Evolutionary conservation across 2,888 invertebrate genomes (phyloP).

Genomic region (Oscheius sp.): DNA sequence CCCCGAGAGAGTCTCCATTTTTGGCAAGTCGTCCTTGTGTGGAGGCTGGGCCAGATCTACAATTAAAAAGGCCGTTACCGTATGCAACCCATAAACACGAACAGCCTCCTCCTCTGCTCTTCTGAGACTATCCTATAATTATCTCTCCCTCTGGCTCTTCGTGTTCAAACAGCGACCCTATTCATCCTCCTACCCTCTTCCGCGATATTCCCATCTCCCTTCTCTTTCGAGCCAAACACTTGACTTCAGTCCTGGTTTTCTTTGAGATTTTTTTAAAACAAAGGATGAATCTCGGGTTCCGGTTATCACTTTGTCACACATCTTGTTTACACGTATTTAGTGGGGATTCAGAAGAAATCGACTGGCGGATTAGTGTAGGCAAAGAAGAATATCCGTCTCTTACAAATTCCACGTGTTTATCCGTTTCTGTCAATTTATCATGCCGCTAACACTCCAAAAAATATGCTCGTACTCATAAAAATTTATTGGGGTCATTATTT

Average conservation of each 20-base stretch:
- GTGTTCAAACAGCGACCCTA: not conserved
- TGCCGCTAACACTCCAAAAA: no score
- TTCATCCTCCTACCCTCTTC: not conserved
- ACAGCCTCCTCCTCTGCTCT: no score
- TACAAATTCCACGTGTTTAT: not conserved
- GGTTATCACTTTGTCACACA: not conserved
- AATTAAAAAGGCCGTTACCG: no score
- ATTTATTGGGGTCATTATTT: no score
- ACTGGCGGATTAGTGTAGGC: constrained; percentile 17
- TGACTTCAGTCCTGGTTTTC: not conserved
- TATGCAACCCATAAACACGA: no score
- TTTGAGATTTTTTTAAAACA: not conserved
- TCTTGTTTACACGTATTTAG: constrained; percentile 1
- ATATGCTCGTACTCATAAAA: no score
- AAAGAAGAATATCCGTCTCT: constrained; percentile 11
- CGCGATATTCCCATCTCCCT: not conserved
- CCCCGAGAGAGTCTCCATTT: no score
- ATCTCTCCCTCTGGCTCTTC: not conserved
- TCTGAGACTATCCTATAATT: constrained; percentile 1
- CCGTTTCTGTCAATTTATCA: no score
- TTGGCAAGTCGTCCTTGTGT: no score
- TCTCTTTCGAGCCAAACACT: not conserved
- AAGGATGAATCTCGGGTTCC: not conserved
- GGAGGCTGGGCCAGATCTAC: no score
- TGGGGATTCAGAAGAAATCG: constrained; percentile 22